Conservation (phyloP, 2,113 vertebrate species). For the Callospermophilus lateralis region DNA sequence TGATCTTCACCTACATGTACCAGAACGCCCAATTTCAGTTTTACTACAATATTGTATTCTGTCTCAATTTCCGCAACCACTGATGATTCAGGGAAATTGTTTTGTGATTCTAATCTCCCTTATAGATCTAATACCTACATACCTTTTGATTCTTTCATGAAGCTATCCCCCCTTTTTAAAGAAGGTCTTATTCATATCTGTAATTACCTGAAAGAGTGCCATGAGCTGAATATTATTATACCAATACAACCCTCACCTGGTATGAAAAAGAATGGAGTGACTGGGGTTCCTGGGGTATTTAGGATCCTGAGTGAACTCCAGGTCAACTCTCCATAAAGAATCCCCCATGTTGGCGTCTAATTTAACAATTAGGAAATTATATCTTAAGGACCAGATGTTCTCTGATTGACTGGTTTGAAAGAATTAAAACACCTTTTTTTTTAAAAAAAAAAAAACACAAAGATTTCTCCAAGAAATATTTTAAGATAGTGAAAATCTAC, state of each 20-base stretch:
- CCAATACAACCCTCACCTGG: neutral
- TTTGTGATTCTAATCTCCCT: neutral
- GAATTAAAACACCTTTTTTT: conserved; percentile 1
- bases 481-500: neutral
- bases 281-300: neutral
- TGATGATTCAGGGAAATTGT: neutral
- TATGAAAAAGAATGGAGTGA: neutral
- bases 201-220: neutral
- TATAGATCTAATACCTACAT: neutral
- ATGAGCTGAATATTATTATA: neutral
- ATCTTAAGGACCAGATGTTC: neutral
- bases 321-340: neutral
- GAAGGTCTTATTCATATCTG: neutral
- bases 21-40: neutral
- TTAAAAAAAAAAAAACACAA: neutral
- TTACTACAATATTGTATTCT: neutral
- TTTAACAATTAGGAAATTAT: conserved; percentile 13
- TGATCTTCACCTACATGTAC: neutral
- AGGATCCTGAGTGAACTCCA: conserved; percentile 13
- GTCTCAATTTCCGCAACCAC: neutral
- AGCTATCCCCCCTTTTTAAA: neutral
- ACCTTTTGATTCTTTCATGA: neutral
- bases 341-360: neutral
- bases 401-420: neutral
- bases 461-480: neutral